Conservation (phyloP, 2,113 vertebrate genomes). For the Oreochromis tanganicae region DNA sequence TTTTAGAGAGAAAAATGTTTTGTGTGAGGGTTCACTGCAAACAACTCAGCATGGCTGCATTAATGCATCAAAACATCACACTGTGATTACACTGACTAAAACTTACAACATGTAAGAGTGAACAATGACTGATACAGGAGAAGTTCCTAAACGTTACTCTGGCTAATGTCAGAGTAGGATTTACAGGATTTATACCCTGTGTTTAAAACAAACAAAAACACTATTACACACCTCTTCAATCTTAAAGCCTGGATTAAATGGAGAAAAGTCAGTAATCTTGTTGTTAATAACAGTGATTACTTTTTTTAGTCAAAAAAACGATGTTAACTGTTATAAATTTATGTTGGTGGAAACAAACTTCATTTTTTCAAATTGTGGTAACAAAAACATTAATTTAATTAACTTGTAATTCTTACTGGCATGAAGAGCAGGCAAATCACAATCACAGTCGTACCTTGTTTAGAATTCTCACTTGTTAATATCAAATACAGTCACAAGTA, state of each 20-base stretch:
- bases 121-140: neutral
- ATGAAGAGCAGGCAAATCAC: accelerated
- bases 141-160: accelerated
- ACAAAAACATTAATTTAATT: neutral
- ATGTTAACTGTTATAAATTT: neutral
- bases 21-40: neutral
- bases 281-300: neutral
- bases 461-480: accelerated
- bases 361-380: neutral
- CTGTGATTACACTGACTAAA: neutral
- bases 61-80: neutral
- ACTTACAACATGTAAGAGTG: neutral
- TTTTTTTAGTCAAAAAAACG: accelerated
- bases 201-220: neutral
- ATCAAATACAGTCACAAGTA: neutral
- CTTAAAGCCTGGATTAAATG: neutral
- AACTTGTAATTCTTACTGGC: accelerated
- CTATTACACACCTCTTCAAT: neutral
- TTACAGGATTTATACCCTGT: accelerated
- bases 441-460: accelerated
- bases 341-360: neutral
- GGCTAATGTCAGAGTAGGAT: neutral
- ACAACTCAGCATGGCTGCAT: neutral
- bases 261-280: neutral
- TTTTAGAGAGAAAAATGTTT: neutral